Evolutionary conservation across 2,888 invertebrate genomes (phyloP).

Genomic region (Andrena minutula): DNA sequence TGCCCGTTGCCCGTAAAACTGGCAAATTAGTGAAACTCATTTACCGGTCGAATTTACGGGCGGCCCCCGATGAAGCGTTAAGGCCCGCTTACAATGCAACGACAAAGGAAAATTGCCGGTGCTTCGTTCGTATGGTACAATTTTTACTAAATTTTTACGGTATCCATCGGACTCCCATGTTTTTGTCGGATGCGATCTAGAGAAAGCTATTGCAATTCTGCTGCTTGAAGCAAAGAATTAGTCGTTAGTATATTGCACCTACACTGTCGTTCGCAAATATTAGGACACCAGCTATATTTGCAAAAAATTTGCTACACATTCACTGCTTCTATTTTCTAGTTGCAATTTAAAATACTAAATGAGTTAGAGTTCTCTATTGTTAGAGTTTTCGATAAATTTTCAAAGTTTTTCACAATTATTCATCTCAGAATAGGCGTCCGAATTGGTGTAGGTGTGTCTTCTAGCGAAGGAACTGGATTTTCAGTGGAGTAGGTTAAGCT

Average conservation of each 20-base stretch:
- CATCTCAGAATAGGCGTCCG: too few species aligned
- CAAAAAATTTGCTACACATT: too few species aligned
- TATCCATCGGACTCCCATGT: not conserved
- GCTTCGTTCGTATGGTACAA: not conserved
- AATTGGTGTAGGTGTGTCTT: too few species aligned
- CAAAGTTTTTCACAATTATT: too few species aligned
- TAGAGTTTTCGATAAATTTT: too few species aligned
- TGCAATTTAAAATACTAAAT: too few species aligned
- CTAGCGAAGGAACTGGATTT: constrained; percentile 3
- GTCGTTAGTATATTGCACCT: too few species aligned
- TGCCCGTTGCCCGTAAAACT: constrained; percentile 35
- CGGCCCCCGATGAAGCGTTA: constrained; percentile 36
- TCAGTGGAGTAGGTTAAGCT: constrained; percentile 35
- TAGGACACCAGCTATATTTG: too few species aligned
- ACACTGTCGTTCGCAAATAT: too few species aligned
- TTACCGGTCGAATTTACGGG: constrained; percentile 39
- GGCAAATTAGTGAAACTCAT: constrained; percentile 50
- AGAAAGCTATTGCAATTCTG: not conserved
- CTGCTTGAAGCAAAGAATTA: too few species aligned
- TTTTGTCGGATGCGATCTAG: not conserved
- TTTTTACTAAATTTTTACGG: not conserved
- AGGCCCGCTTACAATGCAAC: constrained; percentile 14
- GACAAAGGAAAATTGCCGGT: not conserved
- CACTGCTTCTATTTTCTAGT: too few species aligned
- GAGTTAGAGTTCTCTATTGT: too few species aligned